A percentile compares a stretch with the other conserved stretches of the same genome.
phyloP scores from a whole-genome alignment of 2,888 invertebrate species.

The Beris chalybata region DNA sequence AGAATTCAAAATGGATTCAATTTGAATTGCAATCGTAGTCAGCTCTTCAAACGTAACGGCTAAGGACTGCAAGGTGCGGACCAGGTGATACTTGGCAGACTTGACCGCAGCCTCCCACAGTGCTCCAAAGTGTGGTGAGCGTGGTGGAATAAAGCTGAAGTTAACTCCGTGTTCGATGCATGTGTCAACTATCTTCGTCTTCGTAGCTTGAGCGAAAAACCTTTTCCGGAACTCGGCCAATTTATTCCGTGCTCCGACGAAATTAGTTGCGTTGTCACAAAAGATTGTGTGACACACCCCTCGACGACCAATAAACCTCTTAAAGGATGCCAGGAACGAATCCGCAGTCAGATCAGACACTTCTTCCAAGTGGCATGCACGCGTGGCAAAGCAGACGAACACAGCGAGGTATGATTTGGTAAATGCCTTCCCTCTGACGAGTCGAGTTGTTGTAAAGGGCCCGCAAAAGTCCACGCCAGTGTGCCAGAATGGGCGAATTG shows the following conservation, averaged over 20 bases:
- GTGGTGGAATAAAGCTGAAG: slow-evolving; percentile 38
- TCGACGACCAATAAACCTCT: slow-evolving; percentile 35
- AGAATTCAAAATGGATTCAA: slow-evolving; percentile 23
- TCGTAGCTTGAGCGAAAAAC: not conserved
- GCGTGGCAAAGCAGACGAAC: slow-evolving; percentile 36
- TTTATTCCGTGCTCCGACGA: slow-evolving; percentile 34
- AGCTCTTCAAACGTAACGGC: slow-evolving; percentile 20
- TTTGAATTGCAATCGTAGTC: slow-evolving; percentile 8
- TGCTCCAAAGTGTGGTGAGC: slow-evolving; percentile 38
- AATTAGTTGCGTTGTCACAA: slow-evolving; percentile 38
- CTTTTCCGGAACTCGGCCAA: not conserved
- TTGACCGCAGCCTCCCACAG: slow-evolving; percentile 37
- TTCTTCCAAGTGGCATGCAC: slow-evolving; percentile 36
- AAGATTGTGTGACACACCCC: slow-evolving; percentile 34
- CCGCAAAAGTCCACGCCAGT: slow-evolving; percentile 37
- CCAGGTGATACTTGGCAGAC: slow-evolving; percentile 32
- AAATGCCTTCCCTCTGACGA: not conserved
- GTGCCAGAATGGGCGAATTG: slow-evolving; percentile 28
- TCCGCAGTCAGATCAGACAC: slow-evolving; percentile 35
- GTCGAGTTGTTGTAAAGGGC: slow-evolving; percentile 33
- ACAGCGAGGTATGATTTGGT: slow-evolving; percentile 2
- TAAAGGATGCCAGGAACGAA: slow-evolving; percentile 35
- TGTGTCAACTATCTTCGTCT: not conserved
- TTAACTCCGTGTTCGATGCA: not conserved
- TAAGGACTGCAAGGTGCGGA: slow-evolving; percentile 11